A percentile compares a stretch with the other conserved stretches of the same genome.
Conservation (phyloP, 2,113 vertebrate species). For the Balaenoptera acutorostrata region DNA sequence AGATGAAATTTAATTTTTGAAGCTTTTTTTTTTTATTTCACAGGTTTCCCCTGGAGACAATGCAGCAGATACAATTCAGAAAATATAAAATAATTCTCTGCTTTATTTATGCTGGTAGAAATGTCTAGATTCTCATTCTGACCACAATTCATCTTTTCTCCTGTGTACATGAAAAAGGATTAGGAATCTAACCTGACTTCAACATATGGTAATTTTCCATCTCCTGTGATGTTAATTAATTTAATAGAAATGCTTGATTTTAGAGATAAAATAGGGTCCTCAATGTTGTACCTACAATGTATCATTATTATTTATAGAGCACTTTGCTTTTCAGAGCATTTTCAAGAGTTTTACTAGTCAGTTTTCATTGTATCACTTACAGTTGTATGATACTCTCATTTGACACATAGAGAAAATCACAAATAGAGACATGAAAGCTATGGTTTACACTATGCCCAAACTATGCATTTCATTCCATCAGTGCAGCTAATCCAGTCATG, state of each 20-base stretch:
- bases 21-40: not conserved
- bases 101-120: not conserved
- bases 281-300: not conserved
- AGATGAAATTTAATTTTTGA: slow-evolving; percentile 52
- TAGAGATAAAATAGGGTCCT: not conserved
- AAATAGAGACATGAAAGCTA: not conserved
- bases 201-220: not conserved
- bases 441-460: not conserved
- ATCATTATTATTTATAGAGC: not conserved
- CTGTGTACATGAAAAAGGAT: not conserved
- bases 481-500: not conserved
- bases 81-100: not conserved
- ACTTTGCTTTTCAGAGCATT: not conserved
- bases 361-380: not conserved
- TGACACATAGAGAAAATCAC: not conserved
- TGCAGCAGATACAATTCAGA: not conserved
- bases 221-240: not conserved
- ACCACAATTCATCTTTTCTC: not conserved
- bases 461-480: not conserved
- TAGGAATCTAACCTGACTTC: not conserved
- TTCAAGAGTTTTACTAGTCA: not conserved
- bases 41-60: not conserved
- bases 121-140: not conserved
- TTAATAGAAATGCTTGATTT: not conserved
- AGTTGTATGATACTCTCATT: not conserved